These are phyloP conservation scores for Hydrocynus forskahlii DNA, from an alignment of 2,797 vertebrate species.

Conservation along the genomic window DNA sequence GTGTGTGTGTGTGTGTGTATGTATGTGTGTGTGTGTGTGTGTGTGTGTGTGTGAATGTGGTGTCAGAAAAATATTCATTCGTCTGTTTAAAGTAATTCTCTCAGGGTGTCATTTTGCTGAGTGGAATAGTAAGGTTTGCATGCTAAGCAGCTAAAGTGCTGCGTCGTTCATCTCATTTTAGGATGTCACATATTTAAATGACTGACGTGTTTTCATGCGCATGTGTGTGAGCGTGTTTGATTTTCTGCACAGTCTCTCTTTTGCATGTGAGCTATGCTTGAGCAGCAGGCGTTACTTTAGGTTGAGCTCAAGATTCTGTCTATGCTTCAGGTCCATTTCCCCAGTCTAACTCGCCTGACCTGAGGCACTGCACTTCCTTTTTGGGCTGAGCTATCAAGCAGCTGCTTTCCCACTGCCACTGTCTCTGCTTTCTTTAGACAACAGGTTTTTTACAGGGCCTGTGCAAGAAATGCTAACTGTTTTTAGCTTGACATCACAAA, in stretches of 20 bases:
- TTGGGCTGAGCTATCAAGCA: too few relatives aligned
- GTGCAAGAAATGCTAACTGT: background rate
- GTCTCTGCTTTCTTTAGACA: constrained; percentile 2
- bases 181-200: constrained; percentile 43
- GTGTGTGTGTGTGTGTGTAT: background rate
- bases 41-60: constrained; percentile 5
- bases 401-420: constrained; percentile 2
- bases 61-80: background rate
- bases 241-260: background rate
- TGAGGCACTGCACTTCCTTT: constrained; percentile 20
- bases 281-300: background rate
- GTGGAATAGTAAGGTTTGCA: background rate
- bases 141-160: background rate
- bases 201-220: constrained; percentile 24
- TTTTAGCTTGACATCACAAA: background rate
- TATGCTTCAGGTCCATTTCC: background rate
- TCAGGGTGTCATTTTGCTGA: constrained; percentile 20
- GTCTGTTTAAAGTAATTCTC: background rate
- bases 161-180: background rate
- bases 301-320: background rate
- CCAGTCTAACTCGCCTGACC: constrained; percentile 14
- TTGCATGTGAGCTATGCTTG: background rate
- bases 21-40: constrained; percentile 15
- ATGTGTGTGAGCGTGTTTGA: background rate
- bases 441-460: background rate